phyloP scores from a whole-genome alignment of 2,888 invertebrate species.

The Drosophila villosipedis region DNA sequence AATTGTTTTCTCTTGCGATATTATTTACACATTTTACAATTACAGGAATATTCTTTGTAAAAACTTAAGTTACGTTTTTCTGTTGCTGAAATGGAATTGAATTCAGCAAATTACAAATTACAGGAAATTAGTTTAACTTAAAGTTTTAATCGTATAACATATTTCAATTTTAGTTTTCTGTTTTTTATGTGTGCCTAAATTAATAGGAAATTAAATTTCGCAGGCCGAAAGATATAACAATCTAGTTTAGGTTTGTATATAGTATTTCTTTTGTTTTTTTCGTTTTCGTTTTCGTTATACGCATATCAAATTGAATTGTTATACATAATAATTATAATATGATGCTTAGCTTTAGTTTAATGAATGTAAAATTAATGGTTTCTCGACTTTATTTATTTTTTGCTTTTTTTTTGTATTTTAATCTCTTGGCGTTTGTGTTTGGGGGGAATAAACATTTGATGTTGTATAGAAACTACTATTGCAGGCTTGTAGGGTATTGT shows the following conservation, averaged over 20 bases:
- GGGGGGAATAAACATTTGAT: conserved; percentile 45
- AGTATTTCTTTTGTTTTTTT: conserved; percentile 25
- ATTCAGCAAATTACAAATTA: conserved; percentile 51
- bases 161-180: conserved; percentile 29
- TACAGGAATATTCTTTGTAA: conserved; percentile 70
- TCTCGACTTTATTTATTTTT: conserved; percentile 1
- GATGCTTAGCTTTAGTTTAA: conserved; percentile 43
- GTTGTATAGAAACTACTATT: conserved; percentile 70
- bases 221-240: conserved; percentile 68
- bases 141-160: conserved; percentile 37
- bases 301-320: conserved; percentile 54
- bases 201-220: conserved; percentile 77
- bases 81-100: conserved; percentile 29
- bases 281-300: conserved; percentile 42
- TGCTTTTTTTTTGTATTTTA: conserved; percentile 46
- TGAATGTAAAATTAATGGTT: conserved; percentile 56
- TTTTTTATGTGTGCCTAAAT: conserved; percentile 57
- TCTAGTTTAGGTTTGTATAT: conserved; percentile 45
- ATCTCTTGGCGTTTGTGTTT: conserved; percentile 57
- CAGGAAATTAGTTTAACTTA: conserved; percentile 58
- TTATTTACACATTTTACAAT: conserved; percentile 74
- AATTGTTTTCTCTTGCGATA: conserved; percentile 37
- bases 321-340: conserved; percentile 47
- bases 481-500: conserved; percentile 44
- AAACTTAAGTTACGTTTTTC: conserved; percentile 54